Percentiles rank a stretch among this genome's conserved stretches.
phyloP scores from a whole-genome alignment of 2,113 vertebrate genomes.

The Condylura cristata region DNA sequence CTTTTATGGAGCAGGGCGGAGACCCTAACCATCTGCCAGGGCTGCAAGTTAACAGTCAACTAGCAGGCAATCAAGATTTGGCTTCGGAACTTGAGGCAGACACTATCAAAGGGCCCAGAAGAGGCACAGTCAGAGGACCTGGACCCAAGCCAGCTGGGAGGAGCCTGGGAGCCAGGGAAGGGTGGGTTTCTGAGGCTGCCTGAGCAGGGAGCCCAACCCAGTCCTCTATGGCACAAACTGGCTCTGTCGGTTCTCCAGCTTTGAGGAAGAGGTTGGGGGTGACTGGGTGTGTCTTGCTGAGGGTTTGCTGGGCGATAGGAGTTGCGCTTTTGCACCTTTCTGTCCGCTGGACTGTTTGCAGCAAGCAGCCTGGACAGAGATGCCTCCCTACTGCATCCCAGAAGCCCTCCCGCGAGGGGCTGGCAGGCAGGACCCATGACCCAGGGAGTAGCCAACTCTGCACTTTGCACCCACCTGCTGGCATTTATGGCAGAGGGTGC shows the following conservation, averaged over 20 bases:
- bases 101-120: neutral
- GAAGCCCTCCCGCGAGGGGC: neutral
- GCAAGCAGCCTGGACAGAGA: neutral
- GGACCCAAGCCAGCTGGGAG: neutral
- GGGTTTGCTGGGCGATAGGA: neutral
- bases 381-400: neutral
- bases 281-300: neutral
- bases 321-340: neutral
- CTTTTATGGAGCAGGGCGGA: constrained; percentile 4
- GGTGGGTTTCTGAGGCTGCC: constrained; percentile 16
- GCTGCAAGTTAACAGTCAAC: neutral
- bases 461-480: constrained; percentile 51
- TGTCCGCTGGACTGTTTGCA: neutral
- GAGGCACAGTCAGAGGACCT: neutral
- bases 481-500: constrained; percentile 14
- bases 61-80: neutral
- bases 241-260: neutral
- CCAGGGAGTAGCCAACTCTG: neutral
- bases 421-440: neutral
- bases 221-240: neutral
- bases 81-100: neutral
- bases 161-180: neutral
- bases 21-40: neutral
- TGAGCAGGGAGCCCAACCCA: neutral
- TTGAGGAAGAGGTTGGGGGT: neutral